Evolutionary conservation across 1,140 invertebrate genomes (phyloP).

Genomic region (Ctenoplectra terminalis): DNA sequence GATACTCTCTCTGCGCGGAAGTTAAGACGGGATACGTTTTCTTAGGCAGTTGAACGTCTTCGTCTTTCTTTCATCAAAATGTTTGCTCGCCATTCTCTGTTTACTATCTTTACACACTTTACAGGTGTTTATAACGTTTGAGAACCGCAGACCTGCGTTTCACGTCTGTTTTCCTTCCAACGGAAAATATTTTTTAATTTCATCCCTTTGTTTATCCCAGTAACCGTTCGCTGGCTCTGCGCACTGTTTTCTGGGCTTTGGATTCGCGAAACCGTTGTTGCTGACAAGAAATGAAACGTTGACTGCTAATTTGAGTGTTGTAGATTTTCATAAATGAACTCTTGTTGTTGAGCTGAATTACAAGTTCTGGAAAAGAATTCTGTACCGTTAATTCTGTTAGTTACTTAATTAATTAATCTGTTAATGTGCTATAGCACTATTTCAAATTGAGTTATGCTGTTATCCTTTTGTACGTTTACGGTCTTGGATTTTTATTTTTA

Average conservation of each 20-base stretch:
- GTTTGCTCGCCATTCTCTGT: conserved; percentile 34
- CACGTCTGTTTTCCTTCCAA: neutral
- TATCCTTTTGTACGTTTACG: too few species aligned
- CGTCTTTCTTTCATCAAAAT: conserved; percentile 28
- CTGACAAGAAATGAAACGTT: neutral
- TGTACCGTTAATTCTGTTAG: too few species aligned
- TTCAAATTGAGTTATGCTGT: too few species aligned
- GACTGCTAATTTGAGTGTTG: neutral
- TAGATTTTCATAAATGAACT: neutral
- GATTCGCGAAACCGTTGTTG: neutral
- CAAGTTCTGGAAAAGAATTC: neutral
- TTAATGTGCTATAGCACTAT: too few species aligned
- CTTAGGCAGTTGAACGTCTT: conserved; percentile 20
- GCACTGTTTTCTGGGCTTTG: neutral
- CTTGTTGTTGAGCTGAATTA: neutral
- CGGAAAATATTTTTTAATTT: conserved; percentile 25
- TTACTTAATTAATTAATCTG: too few species aligned
- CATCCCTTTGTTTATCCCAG: neutral
- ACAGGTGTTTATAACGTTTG: conserved; percentile 18
- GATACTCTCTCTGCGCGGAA: conserved; percentile 41
- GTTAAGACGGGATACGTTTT: conserved; percentile 13
- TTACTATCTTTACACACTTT: conserved; percentile 48
- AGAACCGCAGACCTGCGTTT: neutral
- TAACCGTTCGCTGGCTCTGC: neutral
- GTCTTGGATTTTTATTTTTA: too few species aligned